A percentile compares a stretch with the other conserved stretches of the same genome.
Evolutionary conservation across 2,797 vertebrate genomes (phyloP).

Genomic region (Pseudomugil tenellus): DNA sequence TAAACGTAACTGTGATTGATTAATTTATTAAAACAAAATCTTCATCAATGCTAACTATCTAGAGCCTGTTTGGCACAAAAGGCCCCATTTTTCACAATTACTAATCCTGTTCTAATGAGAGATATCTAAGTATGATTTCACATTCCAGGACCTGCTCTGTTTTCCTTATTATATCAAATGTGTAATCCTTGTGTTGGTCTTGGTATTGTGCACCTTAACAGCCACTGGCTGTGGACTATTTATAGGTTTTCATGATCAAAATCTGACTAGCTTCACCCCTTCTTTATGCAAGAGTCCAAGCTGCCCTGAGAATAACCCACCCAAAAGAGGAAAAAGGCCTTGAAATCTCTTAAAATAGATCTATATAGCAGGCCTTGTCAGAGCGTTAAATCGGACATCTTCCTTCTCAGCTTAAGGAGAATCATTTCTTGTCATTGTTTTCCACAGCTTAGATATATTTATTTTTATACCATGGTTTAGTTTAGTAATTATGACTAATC

Average conservation of each 20-base stretch:
- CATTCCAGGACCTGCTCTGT: constrained; percentile 31
- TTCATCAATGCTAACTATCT: neutral
- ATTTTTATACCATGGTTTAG: constrained; percentile 39
- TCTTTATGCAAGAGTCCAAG: constrained; percentile 66
- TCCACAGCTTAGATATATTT: constrained; percentile 16
- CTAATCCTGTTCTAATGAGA: constrained; percentile 24
- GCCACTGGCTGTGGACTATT: constrained; percentile 72
- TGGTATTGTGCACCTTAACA: constrained; percentile 69
- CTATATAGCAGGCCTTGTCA: constrained; percentile 57
- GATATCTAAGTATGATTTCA: constrained; percentile 16
- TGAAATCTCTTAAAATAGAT: constrained; percentile 65
- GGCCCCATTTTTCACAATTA: constrained; percentile 15
- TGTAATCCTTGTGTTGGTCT: constrained; percentile 62
- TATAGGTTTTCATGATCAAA: constrained; percentile 75
- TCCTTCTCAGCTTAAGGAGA: constrained; percentile 59
- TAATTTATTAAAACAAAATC: neutral
- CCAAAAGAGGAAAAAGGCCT: constrained; percentile 64
- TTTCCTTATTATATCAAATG: constrained; percentile 48
- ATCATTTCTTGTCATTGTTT: constrained; percentile 70
- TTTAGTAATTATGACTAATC: constrained; percentile 49
- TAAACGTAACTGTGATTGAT: constrained; percentile 6
- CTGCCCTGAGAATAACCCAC: constrained; percentile 70
- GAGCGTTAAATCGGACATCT: constrained; percentile 56
- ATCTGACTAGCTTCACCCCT: constrained; percentile 72
- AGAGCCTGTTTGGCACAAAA: constrained; percentile 19